Conservation (phyloP, 2,113 vertebrate genomes). For the Erpornis zantholeuca region DNA sequence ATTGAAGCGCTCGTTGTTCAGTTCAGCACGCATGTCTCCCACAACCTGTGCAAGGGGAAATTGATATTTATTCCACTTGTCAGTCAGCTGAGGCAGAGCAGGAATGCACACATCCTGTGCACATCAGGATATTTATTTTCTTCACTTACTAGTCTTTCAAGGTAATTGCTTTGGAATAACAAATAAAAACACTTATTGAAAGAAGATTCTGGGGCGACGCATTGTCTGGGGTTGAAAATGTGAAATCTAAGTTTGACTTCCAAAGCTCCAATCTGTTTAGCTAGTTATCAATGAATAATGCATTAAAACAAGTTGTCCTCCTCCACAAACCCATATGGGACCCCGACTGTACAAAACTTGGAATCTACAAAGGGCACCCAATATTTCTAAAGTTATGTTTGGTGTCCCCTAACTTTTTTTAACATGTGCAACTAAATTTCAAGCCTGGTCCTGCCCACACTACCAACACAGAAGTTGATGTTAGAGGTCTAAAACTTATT, state of each 20-base stretch:
- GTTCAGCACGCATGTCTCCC: background rate
- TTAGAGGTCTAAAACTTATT: background rate
- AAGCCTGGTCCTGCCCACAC: background rate
- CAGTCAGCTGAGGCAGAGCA: background rate
- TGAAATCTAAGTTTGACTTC: background rate
- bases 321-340: background rate
- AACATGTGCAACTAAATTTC: background rate
- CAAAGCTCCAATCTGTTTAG: background rate
- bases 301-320: background rate
- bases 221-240: background rate
- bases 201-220: background rate
- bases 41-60: slow-evolving; percentile 44
- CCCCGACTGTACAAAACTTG: background rate
- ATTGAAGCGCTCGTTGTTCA: background rate
- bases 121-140: background rate
- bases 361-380: background rate
- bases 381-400: background rate
- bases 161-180: background rate
- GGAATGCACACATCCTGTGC: background rate
- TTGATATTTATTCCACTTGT: background rate
- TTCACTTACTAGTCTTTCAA: background rate
- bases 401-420: background rate
- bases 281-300: background rate
- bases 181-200: background rate
- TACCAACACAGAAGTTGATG: background rate